phyloP scores from a whole-genome alignment of 2,888 invertebrate species.

The Aphrophora alni region DNA sequence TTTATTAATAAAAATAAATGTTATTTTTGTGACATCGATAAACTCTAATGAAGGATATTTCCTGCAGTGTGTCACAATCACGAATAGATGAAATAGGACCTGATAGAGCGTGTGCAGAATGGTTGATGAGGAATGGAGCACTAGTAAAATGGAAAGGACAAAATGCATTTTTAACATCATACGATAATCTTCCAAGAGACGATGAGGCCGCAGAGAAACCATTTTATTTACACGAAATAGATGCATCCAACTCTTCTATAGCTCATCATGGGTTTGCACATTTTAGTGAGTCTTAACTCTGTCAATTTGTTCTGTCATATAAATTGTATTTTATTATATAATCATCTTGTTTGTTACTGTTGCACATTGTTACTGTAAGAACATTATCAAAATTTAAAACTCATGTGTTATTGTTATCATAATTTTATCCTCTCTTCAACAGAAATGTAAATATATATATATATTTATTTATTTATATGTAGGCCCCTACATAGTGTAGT shows the following conservation, averaged over 20 bases:
- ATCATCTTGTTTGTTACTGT: too few relatives aligned
- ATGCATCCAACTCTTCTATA: conserved; percentile 69
- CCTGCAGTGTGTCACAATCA: conserved; percentile 66
- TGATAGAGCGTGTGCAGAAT: conserved; percentile 92
- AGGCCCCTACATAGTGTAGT: too few relatives aligned
- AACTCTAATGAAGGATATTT: not conserved
- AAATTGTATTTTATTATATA: too few relatives aligned
- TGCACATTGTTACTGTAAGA: too few relatives aligned
- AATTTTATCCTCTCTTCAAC: too few relatives aligned
- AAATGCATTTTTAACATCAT: conserved; percentile 54
- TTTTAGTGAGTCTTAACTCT: conserved; percentile 60
- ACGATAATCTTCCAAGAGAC: conserved; percentile 68
- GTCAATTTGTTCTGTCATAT: too few relatives aligned
- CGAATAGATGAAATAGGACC: conserved; percentile 79
- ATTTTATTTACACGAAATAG: conserved; percentile 71
- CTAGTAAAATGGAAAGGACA: conserved; percentile 72
- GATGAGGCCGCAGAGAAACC: conserved; percentile 53
- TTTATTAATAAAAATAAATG: too few relatives aligned
- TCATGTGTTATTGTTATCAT: too few relatives aligned
- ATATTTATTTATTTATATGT: too few relatives aligned
- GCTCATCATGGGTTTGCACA: conserved; percentile 80
- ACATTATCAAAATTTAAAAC: too few relatives aligned
- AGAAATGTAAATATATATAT: too few relatives aligned
- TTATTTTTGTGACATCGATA: too few relatives aligned
- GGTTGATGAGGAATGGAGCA: conserved; percentile 92